Base-by-base conservation (phyloP, 2,797 vertebrate species). In the Bradypodion ventrale region DNA sequence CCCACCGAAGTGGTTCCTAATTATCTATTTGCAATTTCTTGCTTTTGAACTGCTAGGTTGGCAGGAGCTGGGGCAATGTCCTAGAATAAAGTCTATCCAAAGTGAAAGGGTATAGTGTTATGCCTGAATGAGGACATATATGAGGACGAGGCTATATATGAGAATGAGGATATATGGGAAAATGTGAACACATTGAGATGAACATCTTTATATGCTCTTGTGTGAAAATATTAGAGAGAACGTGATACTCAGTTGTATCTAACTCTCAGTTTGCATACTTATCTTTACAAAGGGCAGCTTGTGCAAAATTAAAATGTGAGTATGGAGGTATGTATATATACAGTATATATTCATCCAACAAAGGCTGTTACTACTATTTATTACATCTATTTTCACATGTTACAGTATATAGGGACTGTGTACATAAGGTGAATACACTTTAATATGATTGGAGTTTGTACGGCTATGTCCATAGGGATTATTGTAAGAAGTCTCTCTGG, bases 401-500 rank as follows among this genome's bases (percentile, higher is more conserved):
- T 75, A 52, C 7, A 29, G 49, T 5, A 25, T 10, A 32, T 6
- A 35, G 37, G 25, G 69, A 56, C 10, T 15, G 35, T 49, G 7
- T 0, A 5, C 12, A 40, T 0, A 5, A 7, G 27, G 37, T 56
- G 7, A 56, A 46, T 32, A 32, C 32, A 5, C 72, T 25, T 81
- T 12, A 59, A 37, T 37, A 32, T 21, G 44, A 75, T 12, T 10
- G 52, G 7, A 9, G 62, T 21, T 6, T 49, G 73, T 49, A 29
- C 27, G 32, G 56, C 16, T 52, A 2, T 76, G 44, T 81, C 84
- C 77, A 12, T 21, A n/a, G 85, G 75, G 80, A 78, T 35, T 23
- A 19, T n/a, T 16, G 59, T 2, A 9, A 46, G 37, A 66, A 63
- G 69, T 44, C 52, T 49, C 37, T 37, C 76, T 75, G 44, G 76